Percentiles rank a stretch among this genome's conserved stretches.
phyloP scores from a whole-genome alignment of 1,140 invertebrate genomes.

The Drosophila ficusphila region DNA sequence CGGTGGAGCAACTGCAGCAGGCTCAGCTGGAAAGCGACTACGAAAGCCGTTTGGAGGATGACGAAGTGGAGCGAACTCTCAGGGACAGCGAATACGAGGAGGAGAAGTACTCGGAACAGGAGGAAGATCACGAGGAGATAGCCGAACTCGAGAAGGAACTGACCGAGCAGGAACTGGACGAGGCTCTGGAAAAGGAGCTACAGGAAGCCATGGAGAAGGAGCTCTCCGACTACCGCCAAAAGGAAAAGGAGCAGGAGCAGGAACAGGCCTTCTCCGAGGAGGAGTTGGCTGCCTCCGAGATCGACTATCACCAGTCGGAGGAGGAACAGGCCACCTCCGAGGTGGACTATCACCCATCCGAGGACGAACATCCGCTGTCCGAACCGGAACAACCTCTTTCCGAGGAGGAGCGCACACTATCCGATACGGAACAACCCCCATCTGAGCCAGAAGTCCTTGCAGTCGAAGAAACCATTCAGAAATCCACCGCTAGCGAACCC shows the following conservation, averaged over 20 bases:
- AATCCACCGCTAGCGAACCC: conserved; percentile 46
- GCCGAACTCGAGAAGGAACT: conserved; percentile 32
- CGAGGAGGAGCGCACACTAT: conserved; percentile 26
- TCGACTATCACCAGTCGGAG: conserved; percentile 30
- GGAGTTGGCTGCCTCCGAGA: conserved; percentile 41
- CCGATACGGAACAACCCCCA: conserved; percentile 23
- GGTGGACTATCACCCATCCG: conserved; percentile 29
- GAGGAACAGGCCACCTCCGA: conserved; percentile 40
- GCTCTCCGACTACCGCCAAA: conserved; percentile 56
- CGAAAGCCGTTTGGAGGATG: conserved; percentile 68
- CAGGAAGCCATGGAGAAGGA: conserved; percentile 67
- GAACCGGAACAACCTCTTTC: conserved; percentile 21
- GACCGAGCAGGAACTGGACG: conserved; percentile 62
- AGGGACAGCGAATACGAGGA: conserved; percentile 73
- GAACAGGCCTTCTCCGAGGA: conserved; percentile 38
- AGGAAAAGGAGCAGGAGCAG: conserved; percentile 24
- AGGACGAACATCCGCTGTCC: conserved; percentile 24
- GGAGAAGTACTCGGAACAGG: conserved; percentile 43
- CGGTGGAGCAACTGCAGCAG: conserved; percentile 60
- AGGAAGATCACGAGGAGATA: conserved; percentile 51
- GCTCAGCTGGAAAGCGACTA: conserved; percentile 71
- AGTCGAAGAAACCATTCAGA: conserved; percentile 24
- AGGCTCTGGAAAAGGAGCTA: conserved; percentile 63
- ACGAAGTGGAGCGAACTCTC: conserved; percentile 69
- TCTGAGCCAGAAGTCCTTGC: conserved; percentile 9